Conservation (phyloP, 2,888 invertebrate species). For the Temnothorax unifasciatus region DNA sequence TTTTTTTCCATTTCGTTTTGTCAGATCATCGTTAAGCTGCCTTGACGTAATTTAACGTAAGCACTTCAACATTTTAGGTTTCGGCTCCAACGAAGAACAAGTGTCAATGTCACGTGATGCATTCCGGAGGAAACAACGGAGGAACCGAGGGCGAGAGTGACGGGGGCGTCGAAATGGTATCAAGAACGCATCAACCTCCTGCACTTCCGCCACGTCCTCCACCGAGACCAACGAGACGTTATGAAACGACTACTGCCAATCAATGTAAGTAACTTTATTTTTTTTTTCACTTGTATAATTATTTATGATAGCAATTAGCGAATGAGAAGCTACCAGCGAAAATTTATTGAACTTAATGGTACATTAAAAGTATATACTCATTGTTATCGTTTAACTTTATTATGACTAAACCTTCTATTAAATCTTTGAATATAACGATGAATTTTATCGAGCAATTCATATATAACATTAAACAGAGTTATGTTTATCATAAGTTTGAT, state of each 20-base stretch:
- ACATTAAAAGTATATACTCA: neutral
- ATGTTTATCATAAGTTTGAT: neutral
- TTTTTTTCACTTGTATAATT: neutral
- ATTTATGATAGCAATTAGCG: neutral
- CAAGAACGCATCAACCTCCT: slow-evolving; percentile 84
- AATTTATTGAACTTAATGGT: neutral
- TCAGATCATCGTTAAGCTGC: neutral
- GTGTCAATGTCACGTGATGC: slow-evolving; percentile 84
- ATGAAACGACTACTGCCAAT: slow-evolving; percentile 80
- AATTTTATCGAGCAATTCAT: neutral
- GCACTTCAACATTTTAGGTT: slow-evolving; percentile 53
- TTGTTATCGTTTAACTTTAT: neutral
- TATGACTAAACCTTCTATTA: neutral
- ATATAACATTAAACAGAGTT: neutral
- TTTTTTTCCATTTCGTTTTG: neutral
- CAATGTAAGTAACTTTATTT: slow-evolving; percentile 78
- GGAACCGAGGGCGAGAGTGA: slow-evolving; percentile 79
- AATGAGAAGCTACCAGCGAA: neutral
- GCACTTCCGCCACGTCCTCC: slow-evolving; percentile 85
- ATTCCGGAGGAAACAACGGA: slow-evolving; percentile 77
- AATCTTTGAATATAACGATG: neutral
- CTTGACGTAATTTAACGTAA: neutral
- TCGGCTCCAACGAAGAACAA: slow-evolving; percentile 77
- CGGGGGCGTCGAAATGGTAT: slow-evolving; percentile 79
- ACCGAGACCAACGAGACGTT: slow-evolving; percentile 83